Evolutionary conservation across 2,888 invertebrate species (phyloP), one percentile per base, ranked within the genome.

Genomic region (Minunthozetes semirufus): DNA sequence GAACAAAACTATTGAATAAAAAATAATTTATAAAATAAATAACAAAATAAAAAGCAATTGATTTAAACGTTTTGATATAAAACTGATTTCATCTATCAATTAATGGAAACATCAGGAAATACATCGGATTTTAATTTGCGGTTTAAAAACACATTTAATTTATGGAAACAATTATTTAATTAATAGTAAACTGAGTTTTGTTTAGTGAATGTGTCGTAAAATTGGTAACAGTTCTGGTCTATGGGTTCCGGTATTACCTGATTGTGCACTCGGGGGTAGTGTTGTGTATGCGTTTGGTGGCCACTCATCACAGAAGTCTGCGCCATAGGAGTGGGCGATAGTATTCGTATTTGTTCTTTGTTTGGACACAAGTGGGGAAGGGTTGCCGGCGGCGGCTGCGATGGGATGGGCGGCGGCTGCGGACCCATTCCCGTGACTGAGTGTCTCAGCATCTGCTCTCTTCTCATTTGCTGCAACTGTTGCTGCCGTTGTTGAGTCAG

Each of bases 401-500:
- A 33, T 74, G 74, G 63, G 2, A 63, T 42, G n/a, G 74, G 50
- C 27, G 70, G 33, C 25, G 56, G 27, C 48, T 70, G 61, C n/a
- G n/a, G n/a, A n/a, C n/a, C n/a, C n/a, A n/a, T n/a, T n/a, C n/a
- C n/a, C n/a, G n/a, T n/a, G n/a, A n/a, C n/a, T n/a, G n/a, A n/a
- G n/a, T 70, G 70, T 19, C 42, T 3, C 1, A 59, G 33, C 48
- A 50, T 13, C 50, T 71, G 71, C 27, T 71, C 48, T 33, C 38
- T 38, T 53, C 38, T 33, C 25, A 42, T 13, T 25, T 74, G 68
- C 9, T 38, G 73, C 38, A 33, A 17, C 22, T 77, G 73, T 59
- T 73, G 74, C 19, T 76, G 74, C 53, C 75, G 77, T 22, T 77
- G 77, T 66, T 66, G 75, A 25, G 66, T 22, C 48, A n/a, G 33